These are phyloP conservation scores for Urocynchramus pylzowi DNA, from an alignment of 2,113 vertebrate genomes.

Conservation along the genomic window DNA sequence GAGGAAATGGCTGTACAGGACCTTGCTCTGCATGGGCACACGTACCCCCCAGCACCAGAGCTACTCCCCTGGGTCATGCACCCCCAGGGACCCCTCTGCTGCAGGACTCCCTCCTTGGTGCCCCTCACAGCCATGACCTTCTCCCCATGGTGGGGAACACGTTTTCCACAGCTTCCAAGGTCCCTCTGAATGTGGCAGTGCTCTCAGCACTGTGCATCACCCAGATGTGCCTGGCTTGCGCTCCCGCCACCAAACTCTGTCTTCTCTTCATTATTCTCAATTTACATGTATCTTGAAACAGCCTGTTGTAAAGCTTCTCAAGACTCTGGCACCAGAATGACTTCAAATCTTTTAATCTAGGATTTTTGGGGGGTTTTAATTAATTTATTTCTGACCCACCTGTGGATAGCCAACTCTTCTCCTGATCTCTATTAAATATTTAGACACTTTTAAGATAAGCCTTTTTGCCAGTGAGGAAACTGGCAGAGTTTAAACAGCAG, in stretches of 20 bases:
- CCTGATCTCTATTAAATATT: neutral
- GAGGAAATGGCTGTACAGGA: rapidly evolving
- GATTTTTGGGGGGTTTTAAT: neutral
- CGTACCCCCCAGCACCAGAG: rapidly evolving
- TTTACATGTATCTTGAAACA: neutral
- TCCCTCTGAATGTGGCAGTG: neutral
- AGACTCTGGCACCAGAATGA: neutral
- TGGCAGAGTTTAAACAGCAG: neutral
- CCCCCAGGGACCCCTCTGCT: neutral
- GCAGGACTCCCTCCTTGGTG: neutral
- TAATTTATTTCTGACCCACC: neutral
- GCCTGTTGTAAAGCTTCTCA: neutral
- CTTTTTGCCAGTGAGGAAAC: neutral
- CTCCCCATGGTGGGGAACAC: rapidly evolving
- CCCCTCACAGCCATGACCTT: rapidly evolving
- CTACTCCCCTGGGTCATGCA: neutral
- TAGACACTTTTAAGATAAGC: neutral
- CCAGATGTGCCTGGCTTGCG: neutral
- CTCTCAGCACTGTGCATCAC: neutral
- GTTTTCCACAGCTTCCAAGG: neutral
- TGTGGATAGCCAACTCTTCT: neutral
- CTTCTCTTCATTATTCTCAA: neutral
- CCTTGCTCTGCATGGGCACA: rapidly evolving
- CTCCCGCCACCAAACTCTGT: neutral
- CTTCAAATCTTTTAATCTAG: neutral